A percentile compares a stretch with the other conserved stretches of the same genome.
phyloP scores from a whole-genome alignment of 1,140 invertebrate genomes.

The Sycobia sp. region DNA sequence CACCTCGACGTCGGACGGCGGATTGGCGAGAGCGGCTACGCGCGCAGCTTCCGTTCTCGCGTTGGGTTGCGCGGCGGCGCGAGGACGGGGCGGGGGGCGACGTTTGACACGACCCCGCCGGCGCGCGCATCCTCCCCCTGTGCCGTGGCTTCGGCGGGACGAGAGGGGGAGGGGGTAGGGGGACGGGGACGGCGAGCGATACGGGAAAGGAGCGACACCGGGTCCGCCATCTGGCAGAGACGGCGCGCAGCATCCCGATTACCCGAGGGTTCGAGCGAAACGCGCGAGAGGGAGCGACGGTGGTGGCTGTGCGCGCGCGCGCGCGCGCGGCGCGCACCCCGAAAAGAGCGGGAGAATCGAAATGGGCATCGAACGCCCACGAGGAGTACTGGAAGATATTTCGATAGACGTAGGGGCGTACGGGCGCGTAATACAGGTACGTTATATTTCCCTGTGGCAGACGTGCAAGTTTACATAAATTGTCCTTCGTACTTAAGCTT shows the following conservation, averaged over 20 bases:
- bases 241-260: slow-evolving; percentile 26
- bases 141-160: too few relatives aligned
- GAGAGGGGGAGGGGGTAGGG: slow-evolving; percentile 1
- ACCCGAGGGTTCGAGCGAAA: slow-evolving; percentile 18
- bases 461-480: too few relatives aligned
- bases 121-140: slow-evolving; percentile 6
- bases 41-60: slow-evolving; percentile 21
- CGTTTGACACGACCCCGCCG: slow-evolving; percentile 43
- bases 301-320: too few relatives aligned
- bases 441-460: too few relatives aligned
- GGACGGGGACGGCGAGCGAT: neutral
- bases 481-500: too few relatives aligned
- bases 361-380: neutral
- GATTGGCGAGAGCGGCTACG: neutral
- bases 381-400: too few relatives aligned
- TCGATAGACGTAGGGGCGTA: too few relatives aligned
- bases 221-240: slow-evolving; percentile 31
- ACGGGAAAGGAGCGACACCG: slow-evolving; percentile 15
- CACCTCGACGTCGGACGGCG: neutral
- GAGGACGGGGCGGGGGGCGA: slow-evolving; percentile 39
- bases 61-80: neutral
- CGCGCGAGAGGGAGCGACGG: slow-evolving; percentile 28
- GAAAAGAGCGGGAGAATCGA: slow-evolving; percentile 29
- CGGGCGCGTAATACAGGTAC: too few relatives aligned
- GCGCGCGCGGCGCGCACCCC: too few relatives aligned